phyloP scores from a whole-genome alignment of 1,140 invertebrate genomes.

The Penaeus chinensis region DNA sequence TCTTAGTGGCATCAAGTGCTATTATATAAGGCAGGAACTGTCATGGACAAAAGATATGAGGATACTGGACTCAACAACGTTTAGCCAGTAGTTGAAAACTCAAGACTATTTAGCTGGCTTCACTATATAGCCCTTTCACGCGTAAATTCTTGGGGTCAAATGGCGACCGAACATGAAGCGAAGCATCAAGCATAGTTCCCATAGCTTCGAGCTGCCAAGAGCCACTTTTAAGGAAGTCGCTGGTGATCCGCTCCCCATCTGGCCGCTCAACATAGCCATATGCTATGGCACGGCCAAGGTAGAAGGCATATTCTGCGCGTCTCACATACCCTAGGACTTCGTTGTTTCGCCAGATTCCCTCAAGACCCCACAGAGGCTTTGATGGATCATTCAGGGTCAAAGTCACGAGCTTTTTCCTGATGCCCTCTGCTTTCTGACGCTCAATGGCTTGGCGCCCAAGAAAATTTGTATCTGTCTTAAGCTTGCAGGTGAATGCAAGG shows the following conservation, averaged over 20 bases:
- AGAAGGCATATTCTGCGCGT: constrained; percentile 83
- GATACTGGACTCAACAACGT: too few species aligned
- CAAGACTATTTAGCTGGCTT: too few species aligned
- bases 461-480: constrained; percentile 79
- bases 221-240: constrained; percentile 78
- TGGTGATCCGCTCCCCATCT: constrained; percentile 72
- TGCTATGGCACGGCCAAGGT: constrained; percentile 78
- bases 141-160: constrained; percentile 81
- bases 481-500: constrained; percentile 79
- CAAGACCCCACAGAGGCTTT: constrained; percentile 83
- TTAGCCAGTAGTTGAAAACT: too few species aligned
- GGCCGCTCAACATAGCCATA: constrained; percentile 75
- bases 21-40: too few species aligned
- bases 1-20: too few species aligned
- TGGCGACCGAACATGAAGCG: constrained; percentile 78
- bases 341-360: constrained; percentile 84
- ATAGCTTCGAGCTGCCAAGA: constrained; percentile 84
- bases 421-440: constrained; percentile 73
- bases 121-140: constrained; percentile 69
- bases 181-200: constrained; percentile 78
- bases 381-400: constrained; percentile 80
- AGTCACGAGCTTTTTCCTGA: constrained; percentile 80
- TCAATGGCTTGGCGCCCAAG: constrained; percentile 80
- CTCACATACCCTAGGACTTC: constrained; percentile 81
- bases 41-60: too few species aligned